Conservation (phyloP, 2,888 invertebrate genomes). For the Lamellibrachia satsuma region DNA sequence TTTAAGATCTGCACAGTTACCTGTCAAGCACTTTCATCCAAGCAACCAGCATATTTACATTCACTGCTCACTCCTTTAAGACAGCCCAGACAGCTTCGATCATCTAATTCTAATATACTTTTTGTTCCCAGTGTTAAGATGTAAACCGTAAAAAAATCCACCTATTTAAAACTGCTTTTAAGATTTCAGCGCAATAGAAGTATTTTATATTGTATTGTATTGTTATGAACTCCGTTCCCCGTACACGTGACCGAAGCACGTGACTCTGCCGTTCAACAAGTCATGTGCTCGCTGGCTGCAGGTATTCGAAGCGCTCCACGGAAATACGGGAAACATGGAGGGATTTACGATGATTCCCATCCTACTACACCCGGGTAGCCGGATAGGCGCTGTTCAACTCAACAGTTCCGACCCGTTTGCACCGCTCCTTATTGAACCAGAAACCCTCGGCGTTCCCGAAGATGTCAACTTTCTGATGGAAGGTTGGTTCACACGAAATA, state of each 20-base stretch:
- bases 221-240: not conserved
- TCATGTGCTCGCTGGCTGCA: constrained; percentile 20
- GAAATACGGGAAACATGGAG: constrained; percentile 34
- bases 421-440: constrained; percentile 85
- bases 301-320: constrained; percentile 39
- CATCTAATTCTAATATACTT: no score
- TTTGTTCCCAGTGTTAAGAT: no score
- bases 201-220: not conserved
- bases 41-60: no score
- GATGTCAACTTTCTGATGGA: constrained; percentile 83
- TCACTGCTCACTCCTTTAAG: no score
- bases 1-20: no score
- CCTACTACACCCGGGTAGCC: constrained; percentile 79
- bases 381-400: constrained; percentile 78
- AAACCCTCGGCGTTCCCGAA: constrained; percentile 76
- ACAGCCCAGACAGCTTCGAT: no score
- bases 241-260: not conserved
- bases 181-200: no score
- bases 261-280: not conserved
- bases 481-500: constrained; percentile 60
- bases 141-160: no score
- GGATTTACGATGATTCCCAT: constrained; percentile 68
- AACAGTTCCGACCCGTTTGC: constrained; percentile 78
- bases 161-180: no score
- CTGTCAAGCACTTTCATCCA: no score